Percentiles rank a stretch among this genome's conserved stretches.
phyloP scores from a whole-genome alignment of 1,140 invertebrate genomes.

The Heliothis subflexa region DNA sequence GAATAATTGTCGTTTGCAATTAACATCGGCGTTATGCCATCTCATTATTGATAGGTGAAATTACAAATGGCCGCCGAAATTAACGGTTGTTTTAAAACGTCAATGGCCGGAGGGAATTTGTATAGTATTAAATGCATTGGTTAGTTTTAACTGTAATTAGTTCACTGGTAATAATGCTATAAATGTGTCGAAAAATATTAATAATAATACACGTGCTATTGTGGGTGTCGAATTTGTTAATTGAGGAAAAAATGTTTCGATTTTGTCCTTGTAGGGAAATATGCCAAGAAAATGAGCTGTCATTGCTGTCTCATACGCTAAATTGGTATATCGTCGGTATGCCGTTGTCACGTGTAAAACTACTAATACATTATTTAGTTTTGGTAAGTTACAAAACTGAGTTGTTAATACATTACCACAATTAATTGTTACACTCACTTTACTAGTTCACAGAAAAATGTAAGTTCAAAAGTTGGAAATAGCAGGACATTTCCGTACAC shows the following conservation, averaged over 20 bases:
- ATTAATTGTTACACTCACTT: no score
- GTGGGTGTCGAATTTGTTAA: no score
- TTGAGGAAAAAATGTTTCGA: no score
- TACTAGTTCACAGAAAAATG: background rate
- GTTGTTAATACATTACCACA: background rate
- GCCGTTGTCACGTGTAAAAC: background rate
- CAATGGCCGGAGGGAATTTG: background rate
- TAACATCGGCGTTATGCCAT: constrained; percentile 37
- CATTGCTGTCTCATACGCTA: no score
- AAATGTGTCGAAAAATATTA: no score
- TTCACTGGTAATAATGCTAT: background rate
- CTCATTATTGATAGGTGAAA: constrained; percentile 40
- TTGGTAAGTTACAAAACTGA: background rate
- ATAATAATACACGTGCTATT: no score
- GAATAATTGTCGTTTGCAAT: constrained; percentile 46
- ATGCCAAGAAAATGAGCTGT: no score
- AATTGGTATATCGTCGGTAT: no score
- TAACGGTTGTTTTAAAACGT: constrained; percentile 20
- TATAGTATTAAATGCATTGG: background rate
- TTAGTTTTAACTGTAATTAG: background rate
- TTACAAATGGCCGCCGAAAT: constrained; percentile 25
- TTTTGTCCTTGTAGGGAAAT: no score
- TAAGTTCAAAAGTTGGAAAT: background rate
- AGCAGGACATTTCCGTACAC: constrained; percentile 12
- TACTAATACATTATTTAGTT: background rate